These are phyloP conservation scores for Proisotoma minuta DNA, from an alignment of 2,888 invertebrate species.

Conservation along the genomic window DNA sequence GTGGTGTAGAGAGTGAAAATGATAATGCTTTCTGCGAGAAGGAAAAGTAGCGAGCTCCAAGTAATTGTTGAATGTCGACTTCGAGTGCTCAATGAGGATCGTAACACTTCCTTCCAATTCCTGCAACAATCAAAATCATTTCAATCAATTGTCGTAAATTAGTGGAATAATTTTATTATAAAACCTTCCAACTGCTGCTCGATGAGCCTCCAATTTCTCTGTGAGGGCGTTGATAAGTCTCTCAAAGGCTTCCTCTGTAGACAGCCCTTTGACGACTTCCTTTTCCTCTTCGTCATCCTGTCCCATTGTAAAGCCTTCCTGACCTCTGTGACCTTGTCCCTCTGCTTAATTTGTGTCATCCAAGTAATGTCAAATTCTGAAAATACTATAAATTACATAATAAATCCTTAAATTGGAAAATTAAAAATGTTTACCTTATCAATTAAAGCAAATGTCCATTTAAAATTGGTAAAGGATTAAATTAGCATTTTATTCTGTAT, in stretches of 20 bases:
- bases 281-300: constrained; percentile 3
- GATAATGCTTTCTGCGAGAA: constrained; percentile 51
- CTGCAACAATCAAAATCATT: constrained; percentile 15
- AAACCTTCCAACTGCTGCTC: constrained; percentile 36
- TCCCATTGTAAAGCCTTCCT: constrained; percentile 9
- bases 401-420: no score
- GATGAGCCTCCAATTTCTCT: constrained; percentile 31
- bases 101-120: constrained; percentile 41
- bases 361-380: not conserved
- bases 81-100: constrained; percentile 42
- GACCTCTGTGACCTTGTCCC: not conserved
- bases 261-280: constrained; percentile 28
- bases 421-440: no score
- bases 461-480: no score
- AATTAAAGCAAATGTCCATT: no score
- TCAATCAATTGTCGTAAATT: constrained; percentile 6
- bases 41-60: constrained; percentile 61
- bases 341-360: not conserved
- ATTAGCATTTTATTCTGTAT: no score
- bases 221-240: constrained; percentile 38
- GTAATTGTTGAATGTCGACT: constrained; percentile 63
- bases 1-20: constrained; percentile 51
- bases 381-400: no score
- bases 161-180: not conserved
- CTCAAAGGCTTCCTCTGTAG: constrained; percentile 45